Base-by-base conservation (phyloP, 2,797 vertebrate species). In the Lepilemur septentrionalis region DNA sequence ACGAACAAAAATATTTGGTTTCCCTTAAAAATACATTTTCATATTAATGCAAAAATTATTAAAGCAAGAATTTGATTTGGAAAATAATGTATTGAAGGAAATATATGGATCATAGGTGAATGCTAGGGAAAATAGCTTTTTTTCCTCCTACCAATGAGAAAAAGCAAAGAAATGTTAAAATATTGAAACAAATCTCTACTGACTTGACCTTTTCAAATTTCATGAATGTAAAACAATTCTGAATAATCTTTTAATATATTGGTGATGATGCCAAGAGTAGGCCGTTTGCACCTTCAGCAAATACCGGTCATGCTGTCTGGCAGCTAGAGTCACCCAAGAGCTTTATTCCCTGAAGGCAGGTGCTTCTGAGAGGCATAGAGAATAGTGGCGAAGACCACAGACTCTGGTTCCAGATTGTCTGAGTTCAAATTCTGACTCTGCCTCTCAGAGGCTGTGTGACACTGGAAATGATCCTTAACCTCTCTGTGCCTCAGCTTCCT, bases 61-160 rank as follows among this genome's bases (percentile, higher is more conserved):
- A n/a, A 86, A 92, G 41, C 59, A 93, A 59, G 30, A 89, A 78
- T 84, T 72, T 90, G 65, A 79, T 50, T 55, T 94, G 50, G 80
- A 80, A 85, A 86, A 81, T 48, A 76, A 72, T 15, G n/a, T 28
- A 48, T 13, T 57, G n/a, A 79, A 46, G 80, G 38, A 75, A 89
- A 80, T 61, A 69, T 5, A 70, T 32, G 48, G 85, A 73, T 86
- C 52, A 57, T 55, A 73, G 46, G 35, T 10, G 69, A 50, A 55
- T 20, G 7, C 23, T 75, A 28, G 13, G 35, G n/a, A 94, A 91
- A 91, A 91, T 5, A 46, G 35, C 18, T 52, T 48, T 46, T 75
- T 32, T 32, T 1, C 18, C 23, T 17, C 7, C 20, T 13, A 32
- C 22, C 17, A 52, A 43, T 78, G n/a, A 93, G 48, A 46, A 72